phyloP scores from a whole-genome alignment of 2,113 vertebrate genomes.

The Sylvia atricapilla region DNA sequence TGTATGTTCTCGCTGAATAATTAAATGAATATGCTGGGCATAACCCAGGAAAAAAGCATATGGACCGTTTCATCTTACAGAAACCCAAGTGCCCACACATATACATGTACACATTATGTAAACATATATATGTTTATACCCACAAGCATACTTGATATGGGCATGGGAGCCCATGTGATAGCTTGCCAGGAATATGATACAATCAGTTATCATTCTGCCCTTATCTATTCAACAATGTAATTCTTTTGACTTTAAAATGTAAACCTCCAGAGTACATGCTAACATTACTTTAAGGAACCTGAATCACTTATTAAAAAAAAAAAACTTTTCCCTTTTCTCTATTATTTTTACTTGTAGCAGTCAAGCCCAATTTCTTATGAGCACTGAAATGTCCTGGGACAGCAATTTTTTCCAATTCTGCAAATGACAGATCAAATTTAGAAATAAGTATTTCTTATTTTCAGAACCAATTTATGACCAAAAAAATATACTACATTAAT shows the following conservation, averaged over 20 bases:
- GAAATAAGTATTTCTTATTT: neutral
- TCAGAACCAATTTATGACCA: neutral
- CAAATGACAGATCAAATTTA: neutral
- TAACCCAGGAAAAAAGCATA: neutral
- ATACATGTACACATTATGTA: neutral
- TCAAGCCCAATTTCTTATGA: neutral
- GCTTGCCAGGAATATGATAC: neutral
- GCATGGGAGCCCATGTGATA: neutral
- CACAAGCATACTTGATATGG: neutral
- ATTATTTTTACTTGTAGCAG: neutral
- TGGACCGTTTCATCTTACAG: neutral
- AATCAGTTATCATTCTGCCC: neutral
- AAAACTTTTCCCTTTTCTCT: neutral
- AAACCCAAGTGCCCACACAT: neutral
- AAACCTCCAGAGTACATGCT: neutral
- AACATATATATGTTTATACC: neutral
- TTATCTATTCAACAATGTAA: neutral
- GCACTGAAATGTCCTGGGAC: neutral
- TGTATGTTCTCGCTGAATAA: neutral
- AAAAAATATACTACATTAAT: neutral
- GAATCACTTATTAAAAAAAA: neutral
- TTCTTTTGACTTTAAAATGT: neutral
- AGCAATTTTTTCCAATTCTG: neutral
- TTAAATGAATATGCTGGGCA: conserved; percentile 5
- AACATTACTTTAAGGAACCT: neutral